phyloP scores from a whole-genome alignment of 2,797 vertebrate genomes.

The Potorous gilbertii region DNA sequence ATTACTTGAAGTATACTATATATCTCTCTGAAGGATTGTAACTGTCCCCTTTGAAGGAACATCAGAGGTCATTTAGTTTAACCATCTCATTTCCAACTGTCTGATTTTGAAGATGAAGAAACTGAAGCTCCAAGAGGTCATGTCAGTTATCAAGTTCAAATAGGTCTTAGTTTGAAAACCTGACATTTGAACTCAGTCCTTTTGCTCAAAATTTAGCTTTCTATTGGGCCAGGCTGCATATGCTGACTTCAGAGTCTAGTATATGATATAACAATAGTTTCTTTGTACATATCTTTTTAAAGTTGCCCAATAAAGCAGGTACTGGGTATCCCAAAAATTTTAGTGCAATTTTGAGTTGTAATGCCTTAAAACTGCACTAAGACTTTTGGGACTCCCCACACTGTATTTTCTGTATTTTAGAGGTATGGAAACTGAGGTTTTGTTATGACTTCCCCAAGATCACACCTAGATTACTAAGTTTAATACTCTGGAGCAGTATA shows the following conservation, averaged over 20 bases:
- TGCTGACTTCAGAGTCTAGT: neutral
- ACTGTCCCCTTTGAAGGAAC: neutral
- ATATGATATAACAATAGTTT: neutral
- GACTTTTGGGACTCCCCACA: neutral
- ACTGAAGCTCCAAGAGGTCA: neutral
- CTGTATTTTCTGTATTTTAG: neutral
- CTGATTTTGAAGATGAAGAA: neutral
- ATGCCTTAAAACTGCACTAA: neutral
- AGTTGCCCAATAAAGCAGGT: neutral
- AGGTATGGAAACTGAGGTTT: neutral
- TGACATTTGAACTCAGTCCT: neutral
- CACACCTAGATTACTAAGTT: neutral
- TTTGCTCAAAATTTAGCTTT: neutral
- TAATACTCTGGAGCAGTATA: neutral
- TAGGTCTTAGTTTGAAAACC: neutral
- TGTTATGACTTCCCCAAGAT: neutral
- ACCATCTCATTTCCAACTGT: neutral
- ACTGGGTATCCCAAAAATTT: neutral
- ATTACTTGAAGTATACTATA: neutral
- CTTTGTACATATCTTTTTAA: neutral
- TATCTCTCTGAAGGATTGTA: neutral
- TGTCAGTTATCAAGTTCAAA: neutral
- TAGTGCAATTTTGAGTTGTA: neutral
- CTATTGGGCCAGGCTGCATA: neutral
- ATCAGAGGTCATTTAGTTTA: neutral